Base-by-base conservation (phyloP, 1,140 invertebrate genomes). In the Drosophila cardini region DNA sequence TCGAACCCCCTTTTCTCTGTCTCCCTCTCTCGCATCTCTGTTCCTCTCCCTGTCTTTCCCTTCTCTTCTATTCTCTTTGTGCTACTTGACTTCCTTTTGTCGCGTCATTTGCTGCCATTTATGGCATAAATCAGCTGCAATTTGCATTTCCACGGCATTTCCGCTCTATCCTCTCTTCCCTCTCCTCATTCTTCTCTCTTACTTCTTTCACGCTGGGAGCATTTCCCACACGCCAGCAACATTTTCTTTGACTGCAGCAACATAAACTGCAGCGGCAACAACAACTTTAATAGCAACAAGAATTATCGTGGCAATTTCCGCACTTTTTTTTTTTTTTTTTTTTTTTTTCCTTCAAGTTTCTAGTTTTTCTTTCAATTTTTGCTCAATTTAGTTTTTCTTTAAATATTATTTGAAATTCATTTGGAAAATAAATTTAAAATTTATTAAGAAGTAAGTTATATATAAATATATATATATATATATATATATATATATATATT, bases 101-200 rank as follows among this genome's bases (percentile, higher is more conserved):
- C 67, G 46, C 45, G n/a, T 64, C 46, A 58, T 64, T 56, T 34
- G 42, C 55, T 67, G 56, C 63, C 69, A 67, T 76, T 68, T 72
- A 45, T 63, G 68, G 72, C 76, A 78, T 76, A 78, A 76, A 78
- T 73, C 73, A 68, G 48, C 46, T 36, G 74, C 71, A 74, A 77
- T 77, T 77, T 77, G 62, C 78, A 80, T 80, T 77, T 77, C 70
- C 69, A 68, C 62, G 63, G 56, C 26, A 60, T 65, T 72, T 63
- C 56, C 70, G 32, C 34, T 60, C 21, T 34, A 34, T 10, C 16
- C 3, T 1, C 15, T 7, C n/a, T 16, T 11, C 30, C 18, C 43
- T 16, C 43, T 18, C 13, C 5, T 5, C 21, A 21, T n/a, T n/a
- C 21, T 3, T 32, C n/a, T 38, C 42, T 11, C 26, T 26, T 1